Base-by-base conservation (phyloP, 2,888 invertebrate species). In the Phlogophora meticulosa region DNA sequence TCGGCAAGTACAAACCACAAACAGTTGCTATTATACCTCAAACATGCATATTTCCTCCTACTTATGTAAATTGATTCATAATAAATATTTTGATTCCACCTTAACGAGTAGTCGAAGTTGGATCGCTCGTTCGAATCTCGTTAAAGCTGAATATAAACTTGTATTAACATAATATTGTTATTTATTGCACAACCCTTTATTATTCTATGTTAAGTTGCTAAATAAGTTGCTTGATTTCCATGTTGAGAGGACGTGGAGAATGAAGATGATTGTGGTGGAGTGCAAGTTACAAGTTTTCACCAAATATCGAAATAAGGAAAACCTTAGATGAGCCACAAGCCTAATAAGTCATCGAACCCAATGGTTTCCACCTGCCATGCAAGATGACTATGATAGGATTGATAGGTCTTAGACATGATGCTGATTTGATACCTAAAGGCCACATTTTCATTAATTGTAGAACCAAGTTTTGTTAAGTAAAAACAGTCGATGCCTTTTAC, bases 21-120 rank as follows among this genome's bases (percentile, higher is more conserved):
- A 56, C 59, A 68, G 55, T 77, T 74, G 66, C 59, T 79, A 62
- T 71, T 71, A 72, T 74, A 84, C 85, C 83, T 84, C 82, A 83
- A 86, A 86, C 87, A 88, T 91, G 90, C 90, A 91, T 92, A 91
- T 90, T 90, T 89, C 83, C 85, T 87, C 82, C 89, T 92, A 87
- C 87, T 93, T 93, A 94, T 94, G 93, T 91, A 93, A 94, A 94
- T 94, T 88, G 89, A 93, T 94, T 93, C 93, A 93, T 92, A 93
- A 92, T 92, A 93, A 92, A 94, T 94, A 94, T 94, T 93, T 92
- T 93, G 92, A 92, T 93, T 91, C 88, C 87, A 89, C 88, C 88
- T 88, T 93, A 94, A 94, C 93, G 91, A 94, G 92, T 92, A 91
- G 91, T 91, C 90, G 86, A 87, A 89, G 88, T 87, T 83, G 87